Base-by-base conservation (phyloP, 2,113 vertebrate species). In the Macrotis lagotis region DNA sequence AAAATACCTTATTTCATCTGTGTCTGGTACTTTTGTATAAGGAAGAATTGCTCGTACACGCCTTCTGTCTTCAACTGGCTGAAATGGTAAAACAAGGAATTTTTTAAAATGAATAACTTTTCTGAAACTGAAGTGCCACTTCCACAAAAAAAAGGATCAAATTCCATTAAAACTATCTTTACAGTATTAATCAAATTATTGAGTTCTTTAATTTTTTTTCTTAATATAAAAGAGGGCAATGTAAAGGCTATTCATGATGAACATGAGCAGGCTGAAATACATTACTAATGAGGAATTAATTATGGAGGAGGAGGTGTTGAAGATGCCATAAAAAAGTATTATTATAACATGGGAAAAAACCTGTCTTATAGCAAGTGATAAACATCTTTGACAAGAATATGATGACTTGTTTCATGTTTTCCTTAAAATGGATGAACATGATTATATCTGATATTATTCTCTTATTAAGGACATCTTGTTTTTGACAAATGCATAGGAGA, bases 21-120 rank as follows among this genome's bases (percentile, higher is more conserved):
- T 99, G 96, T 99, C 99, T 99, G 99, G 99, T 98, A 99, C 99
- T 99, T 99, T 99, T 98, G 99, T 99, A 97, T 99, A 99, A 97
- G 99, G 99, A 44, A 99, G 99, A 98, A 99, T 99, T 97, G 99
- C 99, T 98, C 99, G 99, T 95, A 99, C 99, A 99, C 99, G 99
- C 97, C 99, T 99, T 98, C 99, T 98, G 98, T 99, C 99, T 98
- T 99, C 99, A 95, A 99, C 99, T 96, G 99, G 99, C 99, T 99
- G 97, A 89, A 98, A 95, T 91, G 50, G 97, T 91, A 93, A 91
- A 95, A 92, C 11, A 97, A 94, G 7, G 94, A 2, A 91, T 88
- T 94, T 94, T 89, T 0, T 91, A 44, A 92, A 44, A 95, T 51
- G 88, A 83, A 28, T 66, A 88, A 90, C 3, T 51, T 92, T 55